Conservation (phyloP, 2,797 vertebrate species). For the Molossus alvarezi region DNA sequence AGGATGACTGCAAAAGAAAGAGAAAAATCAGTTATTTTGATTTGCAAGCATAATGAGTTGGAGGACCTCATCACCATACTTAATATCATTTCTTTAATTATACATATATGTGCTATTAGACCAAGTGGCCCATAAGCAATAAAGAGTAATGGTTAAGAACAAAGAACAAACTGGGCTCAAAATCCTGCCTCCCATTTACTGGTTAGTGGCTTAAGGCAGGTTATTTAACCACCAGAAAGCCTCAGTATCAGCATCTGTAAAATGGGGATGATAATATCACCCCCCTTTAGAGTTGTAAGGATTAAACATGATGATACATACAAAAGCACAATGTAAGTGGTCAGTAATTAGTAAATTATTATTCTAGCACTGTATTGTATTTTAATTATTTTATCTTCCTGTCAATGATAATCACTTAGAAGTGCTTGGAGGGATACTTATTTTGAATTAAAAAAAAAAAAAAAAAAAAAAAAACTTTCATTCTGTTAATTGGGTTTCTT, state of each 20-base stretch:
- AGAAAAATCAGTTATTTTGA: conserved; percentile 11
- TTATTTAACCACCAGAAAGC: conserved; percentile 27
- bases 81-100: conserved; percentile 7
- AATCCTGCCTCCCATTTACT: neutral
- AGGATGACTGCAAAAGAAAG: neutral
- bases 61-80: neutral
- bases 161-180: neutral
- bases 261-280: conserved; percentile 60
- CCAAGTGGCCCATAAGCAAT: neutral
- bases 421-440: conserved; percentile 42
- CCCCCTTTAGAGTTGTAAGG: neutral
- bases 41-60: neutral
- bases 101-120: neutral
- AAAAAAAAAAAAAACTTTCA: conserved; percentile 2
- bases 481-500: conserved; percentile 25
- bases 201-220: neutral
- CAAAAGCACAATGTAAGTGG: conserved; percentile 38
- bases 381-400: conserved; percentile 64
- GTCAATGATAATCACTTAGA: conserved; percentile 50
- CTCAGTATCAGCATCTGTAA: conserved; percentile 73
- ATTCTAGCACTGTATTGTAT: neutral
- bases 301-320: neutral
- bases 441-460: neutral
- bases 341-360: conserved; percentile 51
- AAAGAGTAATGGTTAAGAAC: neutral